Evolutionary conservation across 2,113 vertebrate species (phyloP), one percentile per base, ranked within the genome.

Genomic region (Syrrhaptes paradoxus): DNA sequence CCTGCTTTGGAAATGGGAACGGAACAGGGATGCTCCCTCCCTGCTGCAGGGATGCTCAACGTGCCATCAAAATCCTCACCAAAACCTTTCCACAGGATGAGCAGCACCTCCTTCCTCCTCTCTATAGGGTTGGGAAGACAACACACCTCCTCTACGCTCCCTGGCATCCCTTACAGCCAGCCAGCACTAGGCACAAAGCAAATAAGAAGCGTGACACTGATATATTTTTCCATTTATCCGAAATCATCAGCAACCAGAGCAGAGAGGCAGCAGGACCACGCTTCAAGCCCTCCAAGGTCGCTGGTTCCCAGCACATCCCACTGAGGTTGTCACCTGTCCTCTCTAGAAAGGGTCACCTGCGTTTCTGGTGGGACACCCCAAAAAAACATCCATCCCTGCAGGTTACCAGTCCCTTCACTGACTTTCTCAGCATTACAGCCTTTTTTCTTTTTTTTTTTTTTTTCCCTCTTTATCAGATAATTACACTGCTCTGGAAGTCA

Each of bases 381-480:
- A 41, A 41, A 41, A 41, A 41, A 41, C 41, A 13, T 41, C 41
- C 41, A 41, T 41, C 41, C 41, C 58, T 36, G 4, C 15, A 31
- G 41, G 31, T 15, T 19, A 41, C 59, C 75, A 59, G 48, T 17
- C 46, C 61, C 18, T 71, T 13, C 21, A 11, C 36, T 6, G 6
- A 6, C 26, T 34, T 46, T 26, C 72, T 52, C 58, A 58, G 43
- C 46, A 74, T 38, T 63, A 14, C 26, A 68, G 22, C 45, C 31
- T 9, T 20, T 12, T 13, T 16, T 8, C 21, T 31, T 34, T 36
- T 36, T 36, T n/a, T n/a, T n/a, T n/a, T n/a, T n/a, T n/a, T n/a
- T n/a, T n/a, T n/a, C n/a, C n/a, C 16, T 72, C 93, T 97, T 95
- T 88, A 96, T 95, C 93, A 95, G 93, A 95, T 96, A 93, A 97